Percentiles rank a stretch among this genome's conserved stretches.
These are phyloP conservation scores for Tapirus indicus DNA, from an alignment of 2,797 vertebrate genomes.

Conservation along the genomic window DNA sequence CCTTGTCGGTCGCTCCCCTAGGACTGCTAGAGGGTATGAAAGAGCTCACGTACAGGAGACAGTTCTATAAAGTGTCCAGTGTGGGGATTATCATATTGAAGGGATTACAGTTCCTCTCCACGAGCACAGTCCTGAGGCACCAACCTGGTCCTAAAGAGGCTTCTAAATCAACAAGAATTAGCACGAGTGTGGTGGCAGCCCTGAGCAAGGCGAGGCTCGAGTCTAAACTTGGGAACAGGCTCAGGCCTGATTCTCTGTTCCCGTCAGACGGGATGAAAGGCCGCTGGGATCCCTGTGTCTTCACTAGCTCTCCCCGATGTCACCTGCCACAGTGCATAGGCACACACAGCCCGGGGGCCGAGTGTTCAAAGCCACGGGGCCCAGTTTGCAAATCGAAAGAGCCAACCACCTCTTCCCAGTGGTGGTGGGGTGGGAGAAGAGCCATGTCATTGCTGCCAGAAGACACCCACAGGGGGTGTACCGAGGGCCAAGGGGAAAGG, in stretches of 20 bases:
- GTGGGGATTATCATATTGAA: conserved; percentile 67
- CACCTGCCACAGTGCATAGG: background rate
- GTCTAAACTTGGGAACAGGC: background rate
- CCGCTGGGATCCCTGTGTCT: background rate
- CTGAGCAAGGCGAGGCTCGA: background rate
- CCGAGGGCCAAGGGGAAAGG: too few relatives aligned
- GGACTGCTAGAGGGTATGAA: conserved; percentile 53
- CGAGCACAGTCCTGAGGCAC: conserved; percentile 70
- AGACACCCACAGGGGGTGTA: background rate
- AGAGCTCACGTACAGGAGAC: background rate
- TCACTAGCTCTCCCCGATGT: background rate
- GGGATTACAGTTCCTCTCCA: conserved; percentile 69
- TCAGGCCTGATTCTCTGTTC: background rate
- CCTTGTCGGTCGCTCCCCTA: conserved; percentile 4
- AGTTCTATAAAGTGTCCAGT: background rate
- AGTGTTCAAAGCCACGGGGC: background rate
- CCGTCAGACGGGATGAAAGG: background rate
- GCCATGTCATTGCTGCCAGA: background rate
- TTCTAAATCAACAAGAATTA: conserved; percentile 78
- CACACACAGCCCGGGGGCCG: background rate
- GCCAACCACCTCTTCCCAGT: background rate
- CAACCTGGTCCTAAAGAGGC: conserved; percentile 58
- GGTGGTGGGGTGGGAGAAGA: background rate
- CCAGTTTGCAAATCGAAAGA: background rate
- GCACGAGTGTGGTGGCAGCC: background rate